Evolutionary conservation across 2,888 invertebrate species (phyloP), one percentile per base, ranked within the genome.

Genomic region (Camponotus fellah): DNA sequence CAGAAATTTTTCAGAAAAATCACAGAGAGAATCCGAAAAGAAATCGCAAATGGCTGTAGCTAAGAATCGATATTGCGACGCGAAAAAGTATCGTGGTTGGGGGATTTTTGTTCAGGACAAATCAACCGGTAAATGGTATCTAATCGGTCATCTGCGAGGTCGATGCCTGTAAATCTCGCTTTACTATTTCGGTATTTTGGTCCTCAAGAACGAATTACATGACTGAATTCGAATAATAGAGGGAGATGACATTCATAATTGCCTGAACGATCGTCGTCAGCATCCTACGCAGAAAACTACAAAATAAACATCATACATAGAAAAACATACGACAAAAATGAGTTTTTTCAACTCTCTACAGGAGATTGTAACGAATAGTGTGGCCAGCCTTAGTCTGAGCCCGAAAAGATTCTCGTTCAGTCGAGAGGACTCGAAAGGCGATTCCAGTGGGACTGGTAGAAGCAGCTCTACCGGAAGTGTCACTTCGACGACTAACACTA

Each of bases 291-390:
- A 40, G 49, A 65, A 66, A 46, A 75, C 21, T 60, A 58, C 37
- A 26, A 82, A 17, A n/a, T 3, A 21, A 49, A 26, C 8, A 69
- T 9, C 12, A 12, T 32, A 46, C 37, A 4, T n/a, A 53, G 53
- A 53, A 53, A 69, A 26, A 26, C 26, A 26, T 26, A 34, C 53
- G 56, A 40, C 71, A 82, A 93, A 87, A 83, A 98, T 98, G 98
- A 98, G 98, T 96, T 98, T 98, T 96, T 97, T 98, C 95, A 97
- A 97, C 94, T 97, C 98, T 60, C 95, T 98, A 92, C 97, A 98
- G 92, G 98, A 98, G 95, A 97, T 97, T 95, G 98, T 98, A 94
- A 97, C 97, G 93, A 98, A 97, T 95, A 97, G 98, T 94, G 98
- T 98, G 90, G 97, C 98, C 69, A 97, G 97, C 92, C 95, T 98